Conservation (phyloP, 2,797 vertebrate genomes). For the Netta rufina region DNA sequence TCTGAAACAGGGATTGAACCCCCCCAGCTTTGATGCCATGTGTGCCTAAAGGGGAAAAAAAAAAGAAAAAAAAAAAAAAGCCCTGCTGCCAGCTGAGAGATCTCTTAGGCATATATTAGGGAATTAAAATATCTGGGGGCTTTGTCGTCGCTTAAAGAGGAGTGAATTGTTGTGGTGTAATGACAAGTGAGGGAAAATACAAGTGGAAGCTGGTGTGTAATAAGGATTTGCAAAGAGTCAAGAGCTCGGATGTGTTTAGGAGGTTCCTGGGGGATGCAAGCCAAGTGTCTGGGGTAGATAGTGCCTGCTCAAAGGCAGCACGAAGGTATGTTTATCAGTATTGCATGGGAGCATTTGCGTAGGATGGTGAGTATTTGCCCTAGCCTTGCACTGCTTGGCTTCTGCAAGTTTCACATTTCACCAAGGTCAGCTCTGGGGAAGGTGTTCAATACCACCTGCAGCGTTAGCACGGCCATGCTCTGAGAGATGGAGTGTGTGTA, state of each 20-base stretch:
- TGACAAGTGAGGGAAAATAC: neutral
- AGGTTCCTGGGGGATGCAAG: neutral
- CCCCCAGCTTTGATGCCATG: neutral
- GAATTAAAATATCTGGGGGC: neutral
- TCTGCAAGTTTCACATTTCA: neutral
- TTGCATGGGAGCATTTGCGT: neutral
- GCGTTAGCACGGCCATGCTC: neutral
- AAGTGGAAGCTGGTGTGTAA: neutral
- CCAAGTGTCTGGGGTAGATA: rapidly evolving
- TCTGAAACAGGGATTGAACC: neutral
- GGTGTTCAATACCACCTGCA: neutral
- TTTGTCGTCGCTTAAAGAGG: neutral
- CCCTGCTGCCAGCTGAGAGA: neutral
- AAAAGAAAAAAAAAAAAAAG: neutral
- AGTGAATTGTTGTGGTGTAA: neutral
- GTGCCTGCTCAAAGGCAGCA: neutral
- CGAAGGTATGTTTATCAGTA: neutral
- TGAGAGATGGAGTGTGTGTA: neutral
- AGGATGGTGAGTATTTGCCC: neutral
- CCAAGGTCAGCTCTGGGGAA: neutral
- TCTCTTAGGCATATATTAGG: neutral
- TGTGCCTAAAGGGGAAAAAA: neutral
- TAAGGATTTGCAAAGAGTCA: neutral
- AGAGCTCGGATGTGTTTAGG: neutral
- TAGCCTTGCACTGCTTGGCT: neutral